Evolutionary conservation across 2,113 vertebrate species (phyloP).

Genomic region (Zapus hudsonius): DNA sequence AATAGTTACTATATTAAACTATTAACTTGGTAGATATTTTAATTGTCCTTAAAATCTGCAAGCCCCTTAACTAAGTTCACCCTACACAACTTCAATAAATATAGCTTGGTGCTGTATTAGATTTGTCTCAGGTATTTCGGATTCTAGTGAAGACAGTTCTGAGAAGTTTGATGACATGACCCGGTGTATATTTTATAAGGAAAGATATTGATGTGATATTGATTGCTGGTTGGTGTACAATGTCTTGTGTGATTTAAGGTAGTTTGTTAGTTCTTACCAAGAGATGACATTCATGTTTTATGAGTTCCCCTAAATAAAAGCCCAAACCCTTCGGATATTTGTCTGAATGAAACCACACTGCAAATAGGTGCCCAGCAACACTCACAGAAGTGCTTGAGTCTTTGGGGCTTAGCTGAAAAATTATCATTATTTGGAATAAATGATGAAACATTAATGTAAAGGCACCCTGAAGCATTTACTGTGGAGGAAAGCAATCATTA

Average conservation of each 20-base stretch:
- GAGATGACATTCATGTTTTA: slow-evolving; percentile 44
- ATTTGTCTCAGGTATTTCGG: slow-evolving; percentile 48
- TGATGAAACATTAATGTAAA: slow-evolving; percentile 82
- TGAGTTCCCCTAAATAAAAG: slow-evolving; percentile 39
- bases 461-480: slow-evolving; percentile 68
- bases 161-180: slow-evolving; percentile 48
- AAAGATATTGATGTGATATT: slow-evolving; percentile 55
- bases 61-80: not conserved
- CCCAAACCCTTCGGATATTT: not conserved
- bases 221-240: slow-evolving; percentile 26
- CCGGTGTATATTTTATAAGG: not conserved
- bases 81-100: not conserved
- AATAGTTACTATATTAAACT: not conserved
- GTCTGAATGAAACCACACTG: slow-evolving; percentile 57
- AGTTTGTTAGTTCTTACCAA: slow-evolving; percentile 63
- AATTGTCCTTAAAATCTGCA: slow-evolving; percentile 4
- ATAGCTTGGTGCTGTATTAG: slow-evolving; percentile 2
- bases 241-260: slow-evolving; percentile 12
- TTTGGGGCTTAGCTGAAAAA: slow-evolving; percentile 47
- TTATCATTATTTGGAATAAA: slow-evolving; percentile 57
- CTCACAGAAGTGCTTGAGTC: not conserved
- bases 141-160: slow-evolving; percentile 38
- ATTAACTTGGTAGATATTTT: not conserved
- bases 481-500: slow-evolving; percentile 74
- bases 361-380: not conserved